Base-by-base conservation (phyloP, 2,888 invertebrate genomes). In the Cantharis lateralis region DNA sequence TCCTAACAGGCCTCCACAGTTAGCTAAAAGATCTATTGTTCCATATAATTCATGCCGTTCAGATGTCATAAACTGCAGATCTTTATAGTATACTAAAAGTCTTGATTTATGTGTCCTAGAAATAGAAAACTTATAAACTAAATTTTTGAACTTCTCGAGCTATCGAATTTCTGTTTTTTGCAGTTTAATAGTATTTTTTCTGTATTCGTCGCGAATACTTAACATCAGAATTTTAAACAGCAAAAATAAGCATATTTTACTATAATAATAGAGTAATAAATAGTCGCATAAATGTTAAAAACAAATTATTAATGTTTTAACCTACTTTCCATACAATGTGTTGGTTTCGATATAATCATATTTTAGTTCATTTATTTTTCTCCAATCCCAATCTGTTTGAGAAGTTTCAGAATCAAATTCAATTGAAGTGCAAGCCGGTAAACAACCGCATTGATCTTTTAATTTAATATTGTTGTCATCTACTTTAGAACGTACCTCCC, bases 31-130 rank as follows among this genome's bases (percentile, higher is more conserved):
- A 83, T 92, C 91, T 0, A 90, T 90, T 73, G 87, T 81, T 0
- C 91, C 91, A 79, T 90, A 91, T 68, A 91, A 83, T 82, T 91
- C 91, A 62, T 91, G 90, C 10, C 91, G 88, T 74, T 89, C 89
- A 72, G 90, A 90, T 0, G 91, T 89, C 48, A 90, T 88, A 80
- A 90, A 91, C 62, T 90, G 89, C 3, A 92, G 91, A 83, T 94
- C 93, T 85, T 93, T 94, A 88, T 94, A 94, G 88, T 93, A 94
- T 68, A 94, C 32, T 11, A 20, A 90, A 11, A 93, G 89, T 2
- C 91, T 90, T 0, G 93, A 89, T 85, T 89, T 88, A 81, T 89
- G 86, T n/a, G 74, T 77, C 32, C 84, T 84, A 73, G 78, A 84
- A 73, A 48, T n/a, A 2, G n/a, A 48, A n/a, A 48, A 48, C n/a